These are phyloP conservation scores for Pangasius krempfi DNA, from an alignment of 2,797 vertebrate genomes.

Conservation along the genomic window DNA sequence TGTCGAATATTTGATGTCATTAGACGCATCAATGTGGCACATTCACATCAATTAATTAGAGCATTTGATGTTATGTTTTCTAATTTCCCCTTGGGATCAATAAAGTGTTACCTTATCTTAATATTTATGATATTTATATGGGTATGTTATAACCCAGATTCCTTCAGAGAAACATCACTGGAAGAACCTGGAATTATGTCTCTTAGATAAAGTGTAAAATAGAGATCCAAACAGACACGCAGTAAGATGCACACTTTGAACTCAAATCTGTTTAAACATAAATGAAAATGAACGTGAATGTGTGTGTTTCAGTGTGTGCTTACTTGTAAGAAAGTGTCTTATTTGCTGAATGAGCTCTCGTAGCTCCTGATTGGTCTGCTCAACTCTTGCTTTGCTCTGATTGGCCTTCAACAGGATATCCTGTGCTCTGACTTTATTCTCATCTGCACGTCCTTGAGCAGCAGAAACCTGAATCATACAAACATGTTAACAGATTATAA, in stretches of 20 bases:
- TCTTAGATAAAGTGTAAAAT: too few relatives aligned
- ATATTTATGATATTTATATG: background rate
- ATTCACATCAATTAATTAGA: too few relatives aligned
- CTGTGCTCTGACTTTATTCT: constrained; percentile 86
- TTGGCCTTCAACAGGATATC: constrained; percentile 87
- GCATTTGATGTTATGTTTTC: background rate
- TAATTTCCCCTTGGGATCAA: background rate
- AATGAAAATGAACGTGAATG: background rate
- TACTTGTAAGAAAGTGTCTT: constrained; percentile 91
- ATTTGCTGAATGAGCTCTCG: constrained; percentile 92
- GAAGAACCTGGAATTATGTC: background rate
- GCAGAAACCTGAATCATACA: constrained; percentile 83
- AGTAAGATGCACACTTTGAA: background rate
- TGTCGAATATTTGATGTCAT: too few relatives aligned
- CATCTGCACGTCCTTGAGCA: constrained; percentile 84
- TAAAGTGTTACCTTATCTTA: background rate
- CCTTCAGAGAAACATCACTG: background rate
- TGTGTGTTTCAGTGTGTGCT: constrained; percentile 41
- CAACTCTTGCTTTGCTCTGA: constrained; percentile 86
- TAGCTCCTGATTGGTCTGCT: constrained; percentile 90
- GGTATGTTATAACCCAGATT: background rate
- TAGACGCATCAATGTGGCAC: too few relatives aligned
- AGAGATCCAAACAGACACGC: background rate
- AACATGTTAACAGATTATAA: background rate
- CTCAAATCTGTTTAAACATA: background rate